Conservation (phyloP, 2,797 vertebrate species). For the Periophthalmus magnuspinnatus region DNA sequence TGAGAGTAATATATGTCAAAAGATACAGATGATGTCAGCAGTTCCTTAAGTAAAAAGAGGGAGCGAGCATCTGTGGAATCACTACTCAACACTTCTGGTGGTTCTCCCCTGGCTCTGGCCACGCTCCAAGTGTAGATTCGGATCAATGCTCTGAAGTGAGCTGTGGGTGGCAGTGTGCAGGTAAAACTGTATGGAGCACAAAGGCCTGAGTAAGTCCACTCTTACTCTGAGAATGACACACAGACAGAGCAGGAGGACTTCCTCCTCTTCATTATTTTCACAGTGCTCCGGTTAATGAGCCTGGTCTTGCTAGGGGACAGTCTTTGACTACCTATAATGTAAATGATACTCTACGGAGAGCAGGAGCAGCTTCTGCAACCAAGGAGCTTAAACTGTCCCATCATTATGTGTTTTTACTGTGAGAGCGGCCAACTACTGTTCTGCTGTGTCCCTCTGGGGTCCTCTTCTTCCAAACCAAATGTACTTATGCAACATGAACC, state of each 20-base stretch:
- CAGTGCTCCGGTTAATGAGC: constrained; percentile 16
- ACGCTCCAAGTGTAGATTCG: constrained; percentile 51
- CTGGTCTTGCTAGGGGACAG: constrained; percentile 10
- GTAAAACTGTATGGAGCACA: constrained; percentile 50
- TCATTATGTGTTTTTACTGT: constrained; percentile 63
- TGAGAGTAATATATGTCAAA: constrained; percentile 44
- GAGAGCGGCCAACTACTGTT: constrained; percentile 27
- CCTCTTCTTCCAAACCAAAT: neutral
- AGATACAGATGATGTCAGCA: constrained; percentile 60
- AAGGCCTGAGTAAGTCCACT: constrained; percentile 36
- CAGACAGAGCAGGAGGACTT: constrained; percentile 13
- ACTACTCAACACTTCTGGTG: constrained; percentile 51
- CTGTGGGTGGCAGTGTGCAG: constrained; percentile 51
- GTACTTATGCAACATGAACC: too few relatives aligned
- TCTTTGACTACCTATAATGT: constrained; percentile 22
- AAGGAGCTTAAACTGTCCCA: constrained; percentile 54
- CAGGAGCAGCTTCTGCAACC: constrained; percentile 50
- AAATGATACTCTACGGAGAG: constrained; percentile 38
- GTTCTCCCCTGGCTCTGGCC: constrained; percentile 53
- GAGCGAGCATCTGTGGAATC: constrained; percentile 38
- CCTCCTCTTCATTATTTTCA: constrained; percentile 29
- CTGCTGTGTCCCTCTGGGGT: constrained; percentile 32
- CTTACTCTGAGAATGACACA: constrained; percentile 33
- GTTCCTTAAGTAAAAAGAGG: constrained; percentile 35
- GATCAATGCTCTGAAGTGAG: constrained; percentile 58